These are phyloP conservation scores for Leucophora obtusa DNA, from an alignment of 2,888 invertebrate genomes.

Conservation along the genomic window DNA sequence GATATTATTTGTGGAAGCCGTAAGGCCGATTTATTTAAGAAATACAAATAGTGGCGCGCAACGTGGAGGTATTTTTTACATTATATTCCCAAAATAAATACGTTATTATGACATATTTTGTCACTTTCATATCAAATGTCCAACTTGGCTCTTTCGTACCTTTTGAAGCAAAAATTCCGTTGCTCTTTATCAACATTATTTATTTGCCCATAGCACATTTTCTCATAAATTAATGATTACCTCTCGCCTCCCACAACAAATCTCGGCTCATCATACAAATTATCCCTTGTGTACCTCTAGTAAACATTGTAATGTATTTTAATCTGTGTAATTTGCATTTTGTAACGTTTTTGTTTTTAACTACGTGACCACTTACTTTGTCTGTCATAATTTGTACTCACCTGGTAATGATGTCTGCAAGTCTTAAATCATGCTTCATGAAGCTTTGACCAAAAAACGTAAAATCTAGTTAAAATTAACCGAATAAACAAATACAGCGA, in stretches of 20 bases:
- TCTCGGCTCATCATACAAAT: neutral
- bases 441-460: neutral
- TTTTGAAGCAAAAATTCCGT: too few relatives aligned
- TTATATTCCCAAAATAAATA: too few relatives aligned
- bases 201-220: neutral
- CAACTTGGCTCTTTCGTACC: too few relatives aligned
- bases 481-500: constrained; percentile 5
- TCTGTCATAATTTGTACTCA: neutral
- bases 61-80: too few relatives aligned
- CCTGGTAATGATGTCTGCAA: neutral
- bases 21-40: too few relatives aligned
- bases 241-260: neutral
- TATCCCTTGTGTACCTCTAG: neutral
- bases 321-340: neutral
- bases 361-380: neutral
- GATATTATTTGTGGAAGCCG: too few relatives aligned
- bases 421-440: neutral
- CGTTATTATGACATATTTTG: too few relatives aligned
- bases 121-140: too few relatives aligned
- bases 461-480: constrained; percentile 11
- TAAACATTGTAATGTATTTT: neutral
- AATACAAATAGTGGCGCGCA: too few relatives aligned
- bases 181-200: too few relatives aligned
- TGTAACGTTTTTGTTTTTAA: neutral
- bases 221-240: neutral